These are phyloP conservation scores for Uropsilus gracilis DNA, from an alignment of 2,113 vertebrate genomes.

Conservation along the genomic window DNA sequence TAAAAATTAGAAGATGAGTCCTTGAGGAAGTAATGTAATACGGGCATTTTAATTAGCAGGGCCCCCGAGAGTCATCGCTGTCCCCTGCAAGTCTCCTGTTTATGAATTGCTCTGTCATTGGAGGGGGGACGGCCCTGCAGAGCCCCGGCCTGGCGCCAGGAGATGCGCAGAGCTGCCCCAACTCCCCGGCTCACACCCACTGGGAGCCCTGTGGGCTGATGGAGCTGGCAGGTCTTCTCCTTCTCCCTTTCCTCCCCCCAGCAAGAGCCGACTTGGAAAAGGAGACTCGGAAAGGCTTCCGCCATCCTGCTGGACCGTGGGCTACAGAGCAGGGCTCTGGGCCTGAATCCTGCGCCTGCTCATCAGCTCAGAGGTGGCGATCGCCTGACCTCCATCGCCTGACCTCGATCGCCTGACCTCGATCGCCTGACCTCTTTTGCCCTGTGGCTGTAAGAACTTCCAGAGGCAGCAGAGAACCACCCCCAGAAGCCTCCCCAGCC, in stretches of 20 bases:
- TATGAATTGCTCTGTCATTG: conserved; percentile 81
- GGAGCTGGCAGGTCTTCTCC: neutral
- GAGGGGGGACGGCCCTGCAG: conserved; percentile 35
- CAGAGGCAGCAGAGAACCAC: neutral
- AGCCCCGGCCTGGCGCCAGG: neutral
- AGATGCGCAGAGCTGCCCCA: neutral
- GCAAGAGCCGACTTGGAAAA: conserved; percentile 25
- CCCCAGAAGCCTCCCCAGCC: too few relatives aligned
- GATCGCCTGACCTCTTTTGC: neutral
- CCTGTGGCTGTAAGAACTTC: neutral
- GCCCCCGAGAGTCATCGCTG: conserved; percentile 85
- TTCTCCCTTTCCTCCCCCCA: neutral
- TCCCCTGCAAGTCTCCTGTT: conserved; percentile 81
- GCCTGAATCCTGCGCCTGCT: neutral
- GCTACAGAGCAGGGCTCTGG: neutral
- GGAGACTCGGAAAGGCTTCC: neutral
- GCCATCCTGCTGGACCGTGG: neutral
- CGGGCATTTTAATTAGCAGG: conserved; percentile 88
- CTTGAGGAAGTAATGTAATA: conserved; percentile 89
- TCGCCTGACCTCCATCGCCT: neutral
- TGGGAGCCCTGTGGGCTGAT: neutral
- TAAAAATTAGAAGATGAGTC: conserved; percentile 89
- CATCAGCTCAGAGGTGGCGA: neutral
- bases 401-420: too few relatives aligned
- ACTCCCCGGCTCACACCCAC: neutral